Evolutionary conservation across 2,797 vertebrate genomes (phyloP).

Genomic region (Melanotaenia pygmaea): DNA sequence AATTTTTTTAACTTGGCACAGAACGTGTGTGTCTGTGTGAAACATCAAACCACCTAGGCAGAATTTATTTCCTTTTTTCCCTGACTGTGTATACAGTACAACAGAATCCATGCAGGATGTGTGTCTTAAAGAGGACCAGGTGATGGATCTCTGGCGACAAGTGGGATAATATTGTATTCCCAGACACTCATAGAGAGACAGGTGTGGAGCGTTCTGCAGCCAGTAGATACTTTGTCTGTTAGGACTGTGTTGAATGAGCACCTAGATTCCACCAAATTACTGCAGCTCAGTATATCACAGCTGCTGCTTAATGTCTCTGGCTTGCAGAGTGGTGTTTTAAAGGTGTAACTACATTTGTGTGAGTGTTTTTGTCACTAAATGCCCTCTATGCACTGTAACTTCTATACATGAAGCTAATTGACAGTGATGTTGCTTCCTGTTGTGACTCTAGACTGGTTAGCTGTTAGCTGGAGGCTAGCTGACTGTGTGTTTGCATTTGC

Average conservation of each 20-base stretch:
- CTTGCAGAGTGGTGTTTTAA: conserved; percentile 34
- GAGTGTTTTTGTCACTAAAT: conserved; percentile 3
- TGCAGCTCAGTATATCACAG: conserved; percentile 21
- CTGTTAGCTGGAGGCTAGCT: conserved; percentile 20
- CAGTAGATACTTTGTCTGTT: conserved; percentile 41
- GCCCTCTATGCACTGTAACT: not conserved
- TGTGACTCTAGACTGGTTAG: conserved; percentile 45
- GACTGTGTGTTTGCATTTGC: conserved; percentile 21
- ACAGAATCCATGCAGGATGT: conserved; percentile 16
- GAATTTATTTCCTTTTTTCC: not conserved
- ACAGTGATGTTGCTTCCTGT: conserved; percentile 3
- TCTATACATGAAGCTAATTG: not conserved
- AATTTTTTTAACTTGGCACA: conserved; percentile 1
- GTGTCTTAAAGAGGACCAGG: conserved; percentile 28
- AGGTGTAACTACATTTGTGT: conserved; percentile 6
- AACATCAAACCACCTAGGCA: not conserved
- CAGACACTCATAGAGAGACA: conserved; percentile 37
- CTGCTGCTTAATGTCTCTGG: conserved; percentile 53
- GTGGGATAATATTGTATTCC: conserved; percentile 53
- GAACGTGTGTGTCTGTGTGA: conserved; percentile 1
- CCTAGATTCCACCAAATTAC: conserved; percentile 36
- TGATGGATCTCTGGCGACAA: conserved; percentile 48
- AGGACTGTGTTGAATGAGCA: conserved; percentile 39
- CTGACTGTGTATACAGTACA: conserved; percentile 1
- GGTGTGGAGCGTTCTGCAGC: conserved; percentile 41